Percentiles rank a stretch among this genome's conserved stretches.
Conservation (phyloP, 2,113 vertebrate genomes). For the Strigops habroptila region DNA sequence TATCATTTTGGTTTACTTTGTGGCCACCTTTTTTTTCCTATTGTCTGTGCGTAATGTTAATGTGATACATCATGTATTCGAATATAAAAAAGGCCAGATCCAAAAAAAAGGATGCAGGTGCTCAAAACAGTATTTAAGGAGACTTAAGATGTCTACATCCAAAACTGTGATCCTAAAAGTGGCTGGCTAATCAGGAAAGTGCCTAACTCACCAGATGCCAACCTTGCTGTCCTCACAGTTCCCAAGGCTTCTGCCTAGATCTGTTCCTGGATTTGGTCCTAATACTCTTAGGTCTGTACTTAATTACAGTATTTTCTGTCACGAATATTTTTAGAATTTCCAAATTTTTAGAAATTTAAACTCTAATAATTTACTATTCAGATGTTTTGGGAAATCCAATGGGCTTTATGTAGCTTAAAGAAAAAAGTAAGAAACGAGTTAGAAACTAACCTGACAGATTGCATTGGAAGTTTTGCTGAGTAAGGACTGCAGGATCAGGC, state of each 20-base stretch:
- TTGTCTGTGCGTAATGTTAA: neutral
- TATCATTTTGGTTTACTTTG: neutral
- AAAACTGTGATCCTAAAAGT: neutral
- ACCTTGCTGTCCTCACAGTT: neutral
- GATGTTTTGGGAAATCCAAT: neutral
- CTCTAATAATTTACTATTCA: neutral
- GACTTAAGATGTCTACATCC: neutral
- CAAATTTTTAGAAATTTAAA: neutral
- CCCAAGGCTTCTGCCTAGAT: neutral
- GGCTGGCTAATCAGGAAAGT: slow-evolving; percentile 21
- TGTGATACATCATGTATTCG: neutral
- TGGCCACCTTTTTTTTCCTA: neutral
- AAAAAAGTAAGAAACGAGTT: neutral
- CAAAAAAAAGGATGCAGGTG: neutral
- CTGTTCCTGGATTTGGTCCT: slow-evolving; percentile 5
- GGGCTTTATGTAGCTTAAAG: neutral
- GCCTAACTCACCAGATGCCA: neutral
- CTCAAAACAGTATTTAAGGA: slow-evolving; percentile 15
- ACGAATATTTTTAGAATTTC: neutral
- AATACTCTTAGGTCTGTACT: neutral
- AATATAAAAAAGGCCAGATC: neutral
- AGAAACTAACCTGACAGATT: neutral
- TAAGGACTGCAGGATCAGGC: slow-evolving; percentile 64
- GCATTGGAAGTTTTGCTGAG: neutral
- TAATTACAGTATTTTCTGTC: neutral